Percentiles rank a stretch among this genome's conserved stretches.
Evolutionary conservation across 2,113 vertebrate genomes (phyloP).

Genomic region (Bufo bufo): DNA sequence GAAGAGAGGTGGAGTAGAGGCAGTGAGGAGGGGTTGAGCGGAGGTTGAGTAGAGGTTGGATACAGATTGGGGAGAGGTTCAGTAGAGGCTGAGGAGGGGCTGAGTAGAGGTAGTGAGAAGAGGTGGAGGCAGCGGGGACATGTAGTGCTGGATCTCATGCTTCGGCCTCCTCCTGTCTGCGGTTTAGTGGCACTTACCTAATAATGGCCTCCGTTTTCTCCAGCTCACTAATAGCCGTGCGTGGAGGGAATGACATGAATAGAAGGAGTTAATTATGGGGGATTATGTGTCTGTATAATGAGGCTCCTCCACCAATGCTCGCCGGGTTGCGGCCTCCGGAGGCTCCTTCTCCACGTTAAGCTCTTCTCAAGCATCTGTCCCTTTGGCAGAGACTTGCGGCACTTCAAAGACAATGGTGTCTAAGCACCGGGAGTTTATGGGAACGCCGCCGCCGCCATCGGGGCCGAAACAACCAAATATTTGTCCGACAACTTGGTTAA

Average conservation of each 20-base stretch:
- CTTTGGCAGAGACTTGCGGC: conserved; percentile 34
- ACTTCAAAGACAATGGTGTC: conserved; percentile 26
- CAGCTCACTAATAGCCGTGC: neutral
- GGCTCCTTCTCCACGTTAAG: conserved; percentile 31
- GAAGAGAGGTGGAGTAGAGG: neutral
- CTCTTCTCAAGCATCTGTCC: conserved; percentile 52
- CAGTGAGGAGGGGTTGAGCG: neutral
- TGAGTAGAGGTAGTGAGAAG: no score
- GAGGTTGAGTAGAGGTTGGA: neutral
- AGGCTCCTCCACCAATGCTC: conserved; percentile 44
- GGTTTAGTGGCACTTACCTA: conserved; percentile 7
- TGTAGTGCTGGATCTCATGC: neutral
- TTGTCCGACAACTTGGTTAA: conserved; percentile 34
- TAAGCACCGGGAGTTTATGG: neutral
- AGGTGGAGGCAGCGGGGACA: neutral
- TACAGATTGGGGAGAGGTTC: neutral
- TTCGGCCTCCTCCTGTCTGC: neutral
- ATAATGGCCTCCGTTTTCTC: neutral
- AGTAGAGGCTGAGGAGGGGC: neutral
- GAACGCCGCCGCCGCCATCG: neutral
- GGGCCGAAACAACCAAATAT: conserved; percentile 40
- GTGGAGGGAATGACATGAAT: neutral
- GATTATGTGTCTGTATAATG: conserved; percentile 46
- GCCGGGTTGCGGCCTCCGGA: conserved; percentile 5
- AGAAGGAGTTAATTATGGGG: conserved; percentile 45